Conservation (phyloP, 2,888 invertebrate genomes). For the Trachelus iudaicus region DNA sequence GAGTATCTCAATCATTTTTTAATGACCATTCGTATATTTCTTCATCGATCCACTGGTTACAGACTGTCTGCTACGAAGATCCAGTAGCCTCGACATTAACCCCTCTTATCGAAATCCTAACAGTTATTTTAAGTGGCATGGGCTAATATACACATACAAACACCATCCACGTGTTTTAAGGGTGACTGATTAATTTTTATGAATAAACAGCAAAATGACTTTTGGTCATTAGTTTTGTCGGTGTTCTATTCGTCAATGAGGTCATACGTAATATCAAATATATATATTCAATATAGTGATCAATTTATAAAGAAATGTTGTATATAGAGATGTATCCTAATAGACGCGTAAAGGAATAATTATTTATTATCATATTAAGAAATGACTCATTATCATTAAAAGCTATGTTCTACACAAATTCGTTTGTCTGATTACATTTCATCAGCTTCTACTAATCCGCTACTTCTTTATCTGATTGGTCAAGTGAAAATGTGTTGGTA, state of each 20-base stretch:
- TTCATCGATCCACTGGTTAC: background rate
- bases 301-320: background rate
- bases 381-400: background rate
- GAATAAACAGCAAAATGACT: background rate
- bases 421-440: background rate
- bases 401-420: background rate
- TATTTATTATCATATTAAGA: background rate
- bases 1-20: background rate
- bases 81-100: slow-evolving; percentile 41
- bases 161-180: slow-evolving; percentile 24
- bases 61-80: background rate
- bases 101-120: slow-evolving; percentile 41
- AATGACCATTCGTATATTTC: background rate
- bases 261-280: background rate
- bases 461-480: background rate
- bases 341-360: background rate
- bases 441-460: background rate
- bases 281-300: background rate
- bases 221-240: background rate
- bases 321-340: background rate
- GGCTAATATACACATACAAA: slow-evolving; percentile 11
- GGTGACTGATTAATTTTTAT: background rate
- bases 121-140: slow-evolving; percentile 19
- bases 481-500: background rate
- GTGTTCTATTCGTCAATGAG: background rate